Conservation (phyloP, 2,113 vertebrate species). For the Bos taurus region ARS-UCD2.0 NC_037345.1:31176501-31177000, state of each 20-base stretch:
- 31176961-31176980: background rate
- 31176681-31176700: background rate
- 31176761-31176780: background rate
- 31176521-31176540: background rate
- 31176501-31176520: background rate
- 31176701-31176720: background rate
- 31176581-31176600: background rate
- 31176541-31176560: rapidly evolving
- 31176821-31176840: background rate
- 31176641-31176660: background rate
- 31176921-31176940: background rate
- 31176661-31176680: background rate
- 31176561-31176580: background rate
- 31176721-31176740: background rate
- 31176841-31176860: background rate
- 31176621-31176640: background rate
- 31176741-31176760: background rate
- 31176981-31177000: background rate
- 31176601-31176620: background rate
- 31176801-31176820: background rate
- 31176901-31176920: background rate
- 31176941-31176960: background rate
- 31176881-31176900: background rate
- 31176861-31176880: background rate
- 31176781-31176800: background rate